A percentile compares a stretch with the other conserved stretches of the same genome.
Evolutionary conservation across 2,888 invertebrate species (phyloP).

Genomic region (Phaedon cochleariae): DNA sequence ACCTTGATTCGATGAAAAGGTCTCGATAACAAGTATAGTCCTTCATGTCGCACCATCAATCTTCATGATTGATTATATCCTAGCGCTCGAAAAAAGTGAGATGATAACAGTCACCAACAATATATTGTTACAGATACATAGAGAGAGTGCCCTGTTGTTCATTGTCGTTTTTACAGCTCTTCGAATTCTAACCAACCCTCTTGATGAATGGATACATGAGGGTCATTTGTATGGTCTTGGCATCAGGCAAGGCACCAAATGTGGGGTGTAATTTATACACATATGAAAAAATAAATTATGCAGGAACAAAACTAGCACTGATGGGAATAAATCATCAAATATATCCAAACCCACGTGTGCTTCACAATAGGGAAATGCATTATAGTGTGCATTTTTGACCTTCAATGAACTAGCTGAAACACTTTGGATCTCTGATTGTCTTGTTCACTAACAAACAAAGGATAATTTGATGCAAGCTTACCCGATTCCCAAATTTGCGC

Average conservation of each 20-base stretch:
- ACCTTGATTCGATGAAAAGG: no score
- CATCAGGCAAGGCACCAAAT: conserved; percentile 40
- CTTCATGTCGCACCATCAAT: no score
- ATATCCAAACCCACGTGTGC: not conserved
- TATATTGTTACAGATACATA: not conserved
- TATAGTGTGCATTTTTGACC: not conserved
- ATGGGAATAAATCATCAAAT: not conserved
- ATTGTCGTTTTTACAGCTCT: not conserved
- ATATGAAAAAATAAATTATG: conserved; percentile 46
- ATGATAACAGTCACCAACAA: not conserved
- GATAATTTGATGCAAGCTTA: no score
- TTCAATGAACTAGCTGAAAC: no score
- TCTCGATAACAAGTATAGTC: no score
- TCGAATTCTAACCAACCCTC: not conserved
- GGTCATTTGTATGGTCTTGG: conserved; percentile 17
- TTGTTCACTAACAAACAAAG: no score
- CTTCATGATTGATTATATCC: no score
- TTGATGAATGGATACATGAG: conserved; percentile 7
- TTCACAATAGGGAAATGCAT: not conserved
- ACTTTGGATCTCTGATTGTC: no score
- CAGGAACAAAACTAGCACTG: not conserved
- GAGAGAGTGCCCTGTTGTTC: not conserved
- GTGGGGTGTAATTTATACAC: conserved; percentile 45
- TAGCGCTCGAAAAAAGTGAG: not conserved
- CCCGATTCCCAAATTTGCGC: no score